These are phyloP conservation scores for Cosmia pyralina DNA, from an alignment of 2,888 invertebrate genomes.

Conservation along the genomic window DNA sequence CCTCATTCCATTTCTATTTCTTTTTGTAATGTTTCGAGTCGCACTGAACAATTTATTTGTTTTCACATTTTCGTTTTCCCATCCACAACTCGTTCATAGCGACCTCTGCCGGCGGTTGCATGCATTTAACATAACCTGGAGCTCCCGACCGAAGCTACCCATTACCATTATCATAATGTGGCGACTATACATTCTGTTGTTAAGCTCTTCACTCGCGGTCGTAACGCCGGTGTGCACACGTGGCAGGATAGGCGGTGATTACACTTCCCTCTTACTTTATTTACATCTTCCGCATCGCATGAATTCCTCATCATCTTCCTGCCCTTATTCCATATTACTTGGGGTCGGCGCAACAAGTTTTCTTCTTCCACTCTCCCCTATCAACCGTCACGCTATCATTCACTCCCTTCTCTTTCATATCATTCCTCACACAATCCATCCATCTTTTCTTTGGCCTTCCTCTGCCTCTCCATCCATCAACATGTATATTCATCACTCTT, in stretches of 20 bases:
- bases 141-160: conserved; percentile 19
- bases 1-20: conserved; percentile 16
- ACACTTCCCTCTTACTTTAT: conserved; percentile 7
- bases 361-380: too few relatives aligned
- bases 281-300: conserved; percentile 10
- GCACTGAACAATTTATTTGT: conserved; percentile 16
- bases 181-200: conserved; percentile 11
- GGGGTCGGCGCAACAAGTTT: too few relatives aligned
- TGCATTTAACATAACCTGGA: conserved; percentile 37
- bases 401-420: too few relatives aligned
- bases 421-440: too few relatives aligned
- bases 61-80: background rate
- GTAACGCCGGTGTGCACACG: conserved; percentile 6
- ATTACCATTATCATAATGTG: conserved; percentile 42
- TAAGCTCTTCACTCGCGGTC: conserved; percentile 2
- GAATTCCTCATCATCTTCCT: too few relatives aligned
- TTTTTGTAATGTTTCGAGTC: conserved; percentile 15
- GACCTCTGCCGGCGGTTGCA: background rate
- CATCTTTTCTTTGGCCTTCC: too few relatives aligned
- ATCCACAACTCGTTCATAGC: conserved; percentile 8
- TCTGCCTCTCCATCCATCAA: too few relatives aligned
- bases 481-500: too few relatives aligned
- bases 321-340: too few relatives aligned
- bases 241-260: background rate
- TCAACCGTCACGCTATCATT: too few relatives aligned